Evolutionary conservation across 2,797 vertebrate species (phyloP), one percentile per base, ranked within the genome.

Genomic region (Carapus acus): DNA sequence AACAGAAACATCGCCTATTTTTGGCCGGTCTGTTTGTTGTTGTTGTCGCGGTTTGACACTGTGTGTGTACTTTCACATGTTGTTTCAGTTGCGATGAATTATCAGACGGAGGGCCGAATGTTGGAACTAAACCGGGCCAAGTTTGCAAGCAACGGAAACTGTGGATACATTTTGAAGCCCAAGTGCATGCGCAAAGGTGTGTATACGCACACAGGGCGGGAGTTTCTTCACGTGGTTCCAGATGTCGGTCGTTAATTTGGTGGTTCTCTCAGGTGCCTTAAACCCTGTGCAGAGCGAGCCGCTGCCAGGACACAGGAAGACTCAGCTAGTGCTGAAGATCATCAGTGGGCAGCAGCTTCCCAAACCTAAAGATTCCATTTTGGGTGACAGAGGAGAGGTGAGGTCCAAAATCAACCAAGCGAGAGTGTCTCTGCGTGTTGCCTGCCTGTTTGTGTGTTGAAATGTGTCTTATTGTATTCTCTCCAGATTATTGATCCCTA

Each of bases 301-400:
- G 1, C 74, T 96, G 37, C 90, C 89, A 1, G 92, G 91, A 63
- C 90, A 91, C 8, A 77, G 86, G 77, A 97, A 91, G 88, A 95
- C 93, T 58, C 94, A 97, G 73, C 73, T 99, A 49, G 85, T 92
- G 21, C 76, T 99, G 2, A 89, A 93, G 76, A 90, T 99, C 64
- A 97, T 98, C 77, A 98, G 96, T 1, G 96, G 96, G 9, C 95
- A 99, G 33, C 94, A 97, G 62, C 91, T 99, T 46, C 96, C 96
- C 1, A 99, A 99, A 82, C 95, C 95, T 0, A 91, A 90, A 64
- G 94, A 93, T 82, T 97, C 96, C 3, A 90, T 98, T 91, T 74
- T 98, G 78, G 96, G 96, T 13, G 94, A 98, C 83, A 88, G 95
- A 61, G 95, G 96, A 85, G 95, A 98, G 90, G 96, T 95, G 21